These are phyloP conservation scores for Paguma larvata DNA, from an alignment of 2,797 vertebrate species.

Conservation along the genomic window DNA sequence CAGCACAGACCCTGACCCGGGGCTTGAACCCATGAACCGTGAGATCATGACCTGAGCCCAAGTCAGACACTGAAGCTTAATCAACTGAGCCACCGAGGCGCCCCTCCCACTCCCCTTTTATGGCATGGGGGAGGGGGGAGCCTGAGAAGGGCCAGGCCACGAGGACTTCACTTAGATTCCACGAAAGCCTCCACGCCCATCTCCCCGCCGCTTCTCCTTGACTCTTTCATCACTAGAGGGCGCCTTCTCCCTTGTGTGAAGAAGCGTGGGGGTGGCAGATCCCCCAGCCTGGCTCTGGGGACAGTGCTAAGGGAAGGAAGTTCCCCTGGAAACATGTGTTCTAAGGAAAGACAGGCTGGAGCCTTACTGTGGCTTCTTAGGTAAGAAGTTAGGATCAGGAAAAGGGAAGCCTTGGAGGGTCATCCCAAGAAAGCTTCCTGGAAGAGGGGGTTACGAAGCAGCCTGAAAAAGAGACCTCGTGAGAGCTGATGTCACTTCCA, in stretches of 20 bases:
- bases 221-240: neutral
- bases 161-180: neutral
- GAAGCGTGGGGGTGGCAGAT: neutral
- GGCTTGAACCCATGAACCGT: too few species aligned
- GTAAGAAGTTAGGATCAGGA: neutral
- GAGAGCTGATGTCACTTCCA: neutral
- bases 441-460: neutral
- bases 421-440: constrained; percentile 2
- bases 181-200: neutral
- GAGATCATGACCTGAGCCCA: too few species aligned
- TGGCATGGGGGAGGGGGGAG: neutral
- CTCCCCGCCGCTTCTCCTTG: neutral
- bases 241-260: neutral
- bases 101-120: neutral
- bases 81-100: too few species aligned
- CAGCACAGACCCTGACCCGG: too few species aligned
- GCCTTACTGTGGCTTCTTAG: neutral
- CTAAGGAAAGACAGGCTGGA: neutral
- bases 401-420: neutral
- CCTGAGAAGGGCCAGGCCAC: neutral
- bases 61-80: too few species aligned
- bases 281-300: neutral
- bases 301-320: neutral
- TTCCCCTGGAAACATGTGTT: neutral
- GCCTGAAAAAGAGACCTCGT: neutral